Percentiles rank a stretch among this genome's conserved stretches.
These are phyloP conservation scores for Hyphantria cunea DNA, from an alignment of 1,140 invertebrate genomes.

Conservation along the genomic window DNA sequence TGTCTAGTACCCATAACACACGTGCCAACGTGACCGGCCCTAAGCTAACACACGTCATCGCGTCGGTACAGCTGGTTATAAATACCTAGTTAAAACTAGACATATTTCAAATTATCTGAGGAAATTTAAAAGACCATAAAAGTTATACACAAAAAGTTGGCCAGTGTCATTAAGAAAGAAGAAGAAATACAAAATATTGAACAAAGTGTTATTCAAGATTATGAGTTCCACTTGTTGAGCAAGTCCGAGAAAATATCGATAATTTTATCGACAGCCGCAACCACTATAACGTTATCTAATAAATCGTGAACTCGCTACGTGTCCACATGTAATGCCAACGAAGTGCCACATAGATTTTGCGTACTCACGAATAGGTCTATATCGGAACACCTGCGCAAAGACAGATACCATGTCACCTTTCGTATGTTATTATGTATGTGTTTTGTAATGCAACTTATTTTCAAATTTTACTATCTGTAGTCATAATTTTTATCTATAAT, in stretches of 20 bases:
- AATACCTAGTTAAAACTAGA: no score
- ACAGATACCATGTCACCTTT: background rate
- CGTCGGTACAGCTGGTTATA: no score
- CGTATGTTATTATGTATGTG: background rate
- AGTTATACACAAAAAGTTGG: no score
- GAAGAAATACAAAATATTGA: no score
- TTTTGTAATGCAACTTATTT: background rate
- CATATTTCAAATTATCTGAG: no score
- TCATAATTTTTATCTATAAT: background rate
- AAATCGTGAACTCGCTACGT: conserved; percentile 17
- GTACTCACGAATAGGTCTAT: background rate
- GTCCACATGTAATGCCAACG: conserved; percentile 22
- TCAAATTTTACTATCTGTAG: background rate
- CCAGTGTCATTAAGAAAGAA: no score
- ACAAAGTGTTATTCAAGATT: no score
- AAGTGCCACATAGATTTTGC: conserved; percentile 13
- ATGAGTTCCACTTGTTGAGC: no score
- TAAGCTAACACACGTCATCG: no score
- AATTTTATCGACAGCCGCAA: conserved; percentile 5
- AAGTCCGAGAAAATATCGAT: background rate
- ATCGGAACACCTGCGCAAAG: conserved; percentile 22
- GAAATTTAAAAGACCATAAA: no score
- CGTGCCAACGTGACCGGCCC: no score
- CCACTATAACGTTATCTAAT: conserved; percentile 3
- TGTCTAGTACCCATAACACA: no score